Evolutionary conservation across 2,113 vertebrate genomes (phyloP), one percentile per base, ranked within the genome.

Genomic region (Dunckerocampus dactyliophorus): DNA sequence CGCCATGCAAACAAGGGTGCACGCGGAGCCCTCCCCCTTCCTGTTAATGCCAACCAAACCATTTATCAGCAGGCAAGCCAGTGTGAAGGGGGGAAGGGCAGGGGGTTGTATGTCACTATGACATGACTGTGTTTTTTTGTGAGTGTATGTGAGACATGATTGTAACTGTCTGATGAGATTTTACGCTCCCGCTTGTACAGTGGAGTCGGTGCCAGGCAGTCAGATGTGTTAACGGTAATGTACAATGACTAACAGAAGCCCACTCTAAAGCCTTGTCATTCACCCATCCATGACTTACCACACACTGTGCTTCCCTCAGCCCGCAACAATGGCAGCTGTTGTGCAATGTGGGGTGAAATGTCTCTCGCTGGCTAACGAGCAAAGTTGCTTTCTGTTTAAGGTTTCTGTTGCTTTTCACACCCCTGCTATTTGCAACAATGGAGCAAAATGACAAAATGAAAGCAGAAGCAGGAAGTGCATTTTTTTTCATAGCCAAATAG

Each of bases 201-300:
- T 2, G 45, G 57, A 59, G 8, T 67, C 4, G 7, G 15, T 73
- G 63, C 42, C 79, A 71, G 68, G n/a, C 67, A 61, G 53, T 64
- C 67, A 58, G 49, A 2, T 48, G 39, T 21, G 49, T 70, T 59
- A 55, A 72, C 65, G 20, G 45, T 71, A 64, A 77, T 1, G 47
- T 39, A 54, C 43, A 69, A 51, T 85, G 81, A 84, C 74, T 69
- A 80, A 82, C 70, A 69, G 49, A 65, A 64, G 54, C 52, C 67
- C 60, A 10, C 47, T 59, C 46, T 63, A 47, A 61, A 62, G 34
- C 49, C 34, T 59, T 63, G 67, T 72, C 74, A 75, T 21, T 63
- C 61, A 72, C 39, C 61, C 65, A 17, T 63, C 56, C 37, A 51
- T 22, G 56, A 65, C 4, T 82, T 81, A 63, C 74, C 75, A 68